phyloP scores from a whole-genome alignment of 2,797 vertebrate species.

The Periophthalmus magnuspinnatus region DNA sequence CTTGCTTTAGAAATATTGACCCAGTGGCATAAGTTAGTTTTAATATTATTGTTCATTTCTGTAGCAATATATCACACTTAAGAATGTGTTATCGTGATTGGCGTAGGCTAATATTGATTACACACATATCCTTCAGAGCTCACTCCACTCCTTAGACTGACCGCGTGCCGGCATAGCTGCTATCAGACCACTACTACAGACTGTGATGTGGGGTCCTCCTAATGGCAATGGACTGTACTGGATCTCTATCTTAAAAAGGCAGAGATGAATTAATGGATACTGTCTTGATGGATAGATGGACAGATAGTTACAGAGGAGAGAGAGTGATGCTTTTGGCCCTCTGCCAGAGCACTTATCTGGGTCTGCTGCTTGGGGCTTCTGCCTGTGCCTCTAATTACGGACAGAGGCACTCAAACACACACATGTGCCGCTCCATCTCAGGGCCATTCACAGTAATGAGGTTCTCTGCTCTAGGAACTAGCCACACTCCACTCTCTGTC shows the following conservation, averaged over 20 bases:
- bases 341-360: slow-evolving; percentile 77
- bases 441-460: slow-evolving; percentile 74
- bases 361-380: slow-evolving; percentile 68
- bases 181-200: neutral
- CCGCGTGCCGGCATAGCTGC: neutral
- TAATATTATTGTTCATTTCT: too few species aligned
- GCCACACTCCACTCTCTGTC: slow-evolving; percentile 40
- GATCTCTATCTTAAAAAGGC: slow-evolving; percentile 10
- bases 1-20: too few species aligned
- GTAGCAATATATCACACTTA: too few species aligned
- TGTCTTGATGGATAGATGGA: slow-evolving; percentile 13
- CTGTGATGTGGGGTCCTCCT: neutral
- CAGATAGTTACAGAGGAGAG: neutral
- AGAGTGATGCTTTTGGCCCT: slow-evolving; percentile 53
- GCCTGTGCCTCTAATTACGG: slow-evolving; percentile 77
- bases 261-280: slow-evolving; percentile 4
- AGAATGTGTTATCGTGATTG: too few species aligned
- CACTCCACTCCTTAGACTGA: neutral
- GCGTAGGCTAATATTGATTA: neutral
- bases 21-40: too few species aligned
- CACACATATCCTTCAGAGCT: neutral
- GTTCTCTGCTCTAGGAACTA: slow-evolving; percentile 62
- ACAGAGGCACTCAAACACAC: slow-evolving; percentile 65
- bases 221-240: slow-evolving; percentile 4
- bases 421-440: slow-evolving; percentile 61